phyloP scores from a whole-genome alignment of 2,888 invertebrate species.

The Xanthia icteritia region DNA sequence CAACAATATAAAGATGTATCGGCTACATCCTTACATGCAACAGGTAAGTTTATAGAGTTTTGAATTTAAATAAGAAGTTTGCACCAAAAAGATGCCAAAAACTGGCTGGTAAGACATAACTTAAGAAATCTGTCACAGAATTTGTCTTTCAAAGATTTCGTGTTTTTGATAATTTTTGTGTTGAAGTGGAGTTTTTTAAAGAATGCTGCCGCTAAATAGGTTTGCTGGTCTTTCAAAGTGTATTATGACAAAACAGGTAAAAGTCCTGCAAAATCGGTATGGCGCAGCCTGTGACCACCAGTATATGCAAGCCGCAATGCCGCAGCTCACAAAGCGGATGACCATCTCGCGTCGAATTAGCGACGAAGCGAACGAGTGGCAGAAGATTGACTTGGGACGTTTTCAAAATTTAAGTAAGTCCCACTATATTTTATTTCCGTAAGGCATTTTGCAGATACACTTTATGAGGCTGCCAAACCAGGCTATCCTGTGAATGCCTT shows the following conservation, averaged over 20 bases:
- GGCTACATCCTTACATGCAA: neutral
- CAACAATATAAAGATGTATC: slow-evolving; percentile 13
- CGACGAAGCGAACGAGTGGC: neutral
- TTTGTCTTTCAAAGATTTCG: neutral
- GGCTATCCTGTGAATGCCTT: neutral
- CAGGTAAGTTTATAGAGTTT: slow-evolving; percentile 10
- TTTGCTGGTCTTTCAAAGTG: neutral
- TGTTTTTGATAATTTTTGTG: neutral
- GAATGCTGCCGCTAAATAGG: neutral
- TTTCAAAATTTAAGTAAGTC: slow-evolving; percentile 10
- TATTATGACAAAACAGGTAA: slow-evolving; percentile 36
- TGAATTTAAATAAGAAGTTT: slow-evolving; percentile 2
- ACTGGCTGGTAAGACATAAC: neutral
- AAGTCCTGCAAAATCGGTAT: slow-evolving; percentile 20
- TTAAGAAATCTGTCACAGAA: neutral
- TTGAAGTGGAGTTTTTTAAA: neutral
- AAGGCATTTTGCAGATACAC: neutral
- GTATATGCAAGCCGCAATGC: slow-evolving; percentile 13
- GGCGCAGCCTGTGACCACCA: slow-evolving; percentile 41
- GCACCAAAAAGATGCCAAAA: neutral
- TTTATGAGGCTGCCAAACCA: neutral
- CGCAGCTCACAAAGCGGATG: neutral
- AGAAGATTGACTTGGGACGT: neutral
- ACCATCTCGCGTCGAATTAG: neutral
- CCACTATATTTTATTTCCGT: neutral